phyloP scores from a whole-genome alignment of 2,113 vertebrate species.

The Catharus fuscescens region DNA sequence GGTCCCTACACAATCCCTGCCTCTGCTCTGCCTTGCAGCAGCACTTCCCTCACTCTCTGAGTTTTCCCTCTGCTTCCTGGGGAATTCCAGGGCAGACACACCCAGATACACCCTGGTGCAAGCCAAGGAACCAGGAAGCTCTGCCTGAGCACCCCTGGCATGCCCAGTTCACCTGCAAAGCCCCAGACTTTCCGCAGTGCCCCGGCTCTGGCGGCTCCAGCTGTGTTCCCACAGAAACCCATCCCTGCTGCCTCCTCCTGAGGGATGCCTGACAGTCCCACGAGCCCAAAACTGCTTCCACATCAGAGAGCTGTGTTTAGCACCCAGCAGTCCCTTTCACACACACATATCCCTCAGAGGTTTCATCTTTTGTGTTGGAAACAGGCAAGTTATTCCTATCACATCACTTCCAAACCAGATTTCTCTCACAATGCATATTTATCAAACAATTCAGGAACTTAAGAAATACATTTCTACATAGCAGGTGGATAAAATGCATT shows the following conservation, averaged over 20 bases:
- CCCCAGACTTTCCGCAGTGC: not conserved
- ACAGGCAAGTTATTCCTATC: not conserved
- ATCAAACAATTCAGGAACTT: slow-evolving; percentile 12
- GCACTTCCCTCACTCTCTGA: not conserved
- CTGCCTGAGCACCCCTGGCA: not conserved
- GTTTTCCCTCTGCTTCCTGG: not conserved
- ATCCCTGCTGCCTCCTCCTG: not conserved
- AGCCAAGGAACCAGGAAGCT: not conserved
- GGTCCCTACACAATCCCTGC: not conserved
- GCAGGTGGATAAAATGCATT: not conserved
- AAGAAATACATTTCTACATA: not conserved
- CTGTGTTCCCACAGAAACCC: not conserved
- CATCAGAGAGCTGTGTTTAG: not conserved
- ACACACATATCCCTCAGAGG: not conserved
- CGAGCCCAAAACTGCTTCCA: not conserved
- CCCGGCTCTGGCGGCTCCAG: accelerated
- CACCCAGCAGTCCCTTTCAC: not conserved
- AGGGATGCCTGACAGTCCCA: not conserved
- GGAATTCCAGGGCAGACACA: not conserved
- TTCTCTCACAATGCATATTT: not conserved
- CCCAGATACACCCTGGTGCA: not conserved
- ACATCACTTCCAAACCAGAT: not conserved
- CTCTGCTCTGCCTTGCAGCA: not conserved
- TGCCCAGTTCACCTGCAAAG: not conserved
- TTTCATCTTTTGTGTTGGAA: not conserved